Evolutionary conservation across 2,113 vertebrate genomes (phyloP).

Genomic region (Aythya baeri): DNA sequence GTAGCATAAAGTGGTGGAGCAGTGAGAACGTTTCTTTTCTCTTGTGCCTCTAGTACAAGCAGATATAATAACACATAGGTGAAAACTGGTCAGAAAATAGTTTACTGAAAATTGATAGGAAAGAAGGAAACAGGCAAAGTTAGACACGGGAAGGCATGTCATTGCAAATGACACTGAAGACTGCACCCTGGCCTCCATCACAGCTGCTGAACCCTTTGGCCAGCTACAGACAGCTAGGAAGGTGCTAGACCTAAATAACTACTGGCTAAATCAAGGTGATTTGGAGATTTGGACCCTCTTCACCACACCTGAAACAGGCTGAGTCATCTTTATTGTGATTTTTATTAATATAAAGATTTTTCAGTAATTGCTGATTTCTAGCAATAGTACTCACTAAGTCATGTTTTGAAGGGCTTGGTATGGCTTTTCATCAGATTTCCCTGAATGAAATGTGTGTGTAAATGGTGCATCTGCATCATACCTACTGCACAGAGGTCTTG

Average conservation of each 20-base stretch:
- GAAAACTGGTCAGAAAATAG: background rate
- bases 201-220: rapidly evolving
- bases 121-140: background rate
- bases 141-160: background rate
- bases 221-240: background rate
- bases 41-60: background rate
- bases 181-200: rapidly evolving
- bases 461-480: background rate
- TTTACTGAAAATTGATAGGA: background rate
- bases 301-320: background rate
- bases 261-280: background rate
- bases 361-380: background rate
- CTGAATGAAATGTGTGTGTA: background rate
- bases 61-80: background rate
- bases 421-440: background rate
- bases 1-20: background rate
- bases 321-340: background rate
- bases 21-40: background rate
- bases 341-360: background rate
- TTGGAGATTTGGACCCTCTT: background rate
- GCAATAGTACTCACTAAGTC: background rate
- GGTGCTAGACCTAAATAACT: rapidly evolving
- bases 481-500: background rate
- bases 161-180: background rate
- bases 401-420: background rate